Evolutionary conservation across 2,888 invertebrate genomes (phyloP), one percentile per base, ranked within the genome.

Genomic region (Apomyelois bistriatella): DNA sequence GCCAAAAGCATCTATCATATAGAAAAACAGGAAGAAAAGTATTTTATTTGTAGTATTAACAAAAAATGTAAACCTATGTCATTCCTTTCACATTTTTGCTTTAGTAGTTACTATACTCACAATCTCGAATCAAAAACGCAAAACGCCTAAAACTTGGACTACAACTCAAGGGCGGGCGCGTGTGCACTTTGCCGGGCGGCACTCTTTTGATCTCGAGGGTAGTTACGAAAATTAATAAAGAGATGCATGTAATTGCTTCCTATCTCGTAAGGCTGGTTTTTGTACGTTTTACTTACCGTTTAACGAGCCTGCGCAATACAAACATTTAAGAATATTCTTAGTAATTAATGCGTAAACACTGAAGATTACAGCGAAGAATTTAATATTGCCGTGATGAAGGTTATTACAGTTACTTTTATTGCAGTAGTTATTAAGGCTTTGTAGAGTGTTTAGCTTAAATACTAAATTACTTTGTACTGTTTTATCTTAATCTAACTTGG

Each of bases 221-320:
- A 86, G 88, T 89, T 89, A 89, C 85, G 86, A 74, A 88, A 88
- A 88, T 89, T 89, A 88, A 89, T 90, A 89, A 88, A 88, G 79
- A 79, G 77, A 78, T 79, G 78, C 82, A 68, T 82, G 84, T 90
- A 88, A 90, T 88, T 83, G 87, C 89, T 89, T 89, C 89, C 89
- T 88, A 89, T 87, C 40, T 40, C 8, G 16, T 15, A 85, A 86
- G 78, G 69, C 74, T 72, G 69, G 68, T 65, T 65, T 62, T 62
- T 61, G 65, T 55, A 61, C 72, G 76, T 73, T 76, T 69, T 69
- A 58, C 53, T 56, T 62, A 37, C 55, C 55, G 56, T 62, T 76
- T 77, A 76, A 79, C 74, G 76, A 76, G 68, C 66, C 55, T 6
- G 0, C 16, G 32, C 70, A 66, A 72, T 72, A 76, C 74, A 79